These are phyloP conservation scores for Fundulus diaphanus DNA, from an alignment of 2,797 vertebrate species.

Conservation along the genomic window DNA sequence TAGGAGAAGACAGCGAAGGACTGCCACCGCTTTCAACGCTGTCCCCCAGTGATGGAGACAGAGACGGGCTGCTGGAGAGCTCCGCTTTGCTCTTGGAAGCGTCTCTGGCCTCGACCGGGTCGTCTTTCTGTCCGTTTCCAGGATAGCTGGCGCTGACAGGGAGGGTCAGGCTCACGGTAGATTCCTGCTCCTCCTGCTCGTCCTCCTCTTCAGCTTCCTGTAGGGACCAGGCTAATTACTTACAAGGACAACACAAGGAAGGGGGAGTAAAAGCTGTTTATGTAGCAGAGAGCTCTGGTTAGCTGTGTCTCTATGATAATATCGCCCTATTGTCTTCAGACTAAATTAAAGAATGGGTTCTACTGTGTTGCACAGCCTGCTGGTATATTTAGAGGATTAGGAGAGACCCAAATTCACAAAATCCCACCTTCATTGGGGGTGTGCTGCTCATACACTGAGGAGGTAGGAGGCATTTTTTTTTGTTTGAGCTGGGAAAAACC, in stretches of 20 bases:
- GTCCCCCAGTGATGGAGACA: slow-evolving; percentile 78
- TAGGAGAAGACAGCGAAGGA: slow-evolving; percentile 73
- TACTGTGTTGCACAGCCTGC: background rate
- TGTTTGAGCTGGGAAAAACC: background rate
- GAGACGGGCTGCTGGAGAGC: slow-evolving; percentile 69
- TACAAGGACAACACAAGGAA: slow-evolving; percentile 51
- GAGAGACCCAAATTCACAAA: background rate
- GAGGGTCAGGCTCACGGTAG: slow-evolving; percentile 73
- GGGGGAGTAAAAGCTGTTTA: slow-evolving; percentile 28
- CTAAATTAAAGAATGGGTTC: background rate
- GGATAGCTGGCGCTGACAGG: slow-evolving; percentile 71
- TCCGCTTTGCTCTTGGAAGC: slow-evolving; percentile 54
- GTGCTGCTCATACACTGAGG: background rate
- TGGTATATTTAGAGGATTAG: background rate
- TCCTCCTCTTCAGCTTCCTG: slow-evolving; percentile 82
- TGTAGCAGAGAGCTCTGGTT: slow-evolving; percentile 24
- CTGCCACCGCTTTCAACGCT: slow-evolving; percentile 77
- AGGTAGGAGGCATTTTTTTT: background rate
- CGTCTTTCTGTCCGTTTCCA: slow-evolving; percentile 70
- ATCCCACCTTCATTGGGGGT: background rate
- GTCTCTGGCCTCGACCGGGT: slow-evolving; percentile 66
- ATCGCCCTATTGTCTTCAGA: slow-evolving; percentile 1
- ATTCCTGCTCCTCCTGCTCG: slow-evolving; percentile 67
- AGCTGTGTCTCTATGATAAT: background rate
- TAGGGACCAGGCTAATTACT: slow-evolving; percentile 48